Base-by-base conservation (phyloP, 2,888 invertebrate genomes). In the Eristalis intricaria region DNA sequence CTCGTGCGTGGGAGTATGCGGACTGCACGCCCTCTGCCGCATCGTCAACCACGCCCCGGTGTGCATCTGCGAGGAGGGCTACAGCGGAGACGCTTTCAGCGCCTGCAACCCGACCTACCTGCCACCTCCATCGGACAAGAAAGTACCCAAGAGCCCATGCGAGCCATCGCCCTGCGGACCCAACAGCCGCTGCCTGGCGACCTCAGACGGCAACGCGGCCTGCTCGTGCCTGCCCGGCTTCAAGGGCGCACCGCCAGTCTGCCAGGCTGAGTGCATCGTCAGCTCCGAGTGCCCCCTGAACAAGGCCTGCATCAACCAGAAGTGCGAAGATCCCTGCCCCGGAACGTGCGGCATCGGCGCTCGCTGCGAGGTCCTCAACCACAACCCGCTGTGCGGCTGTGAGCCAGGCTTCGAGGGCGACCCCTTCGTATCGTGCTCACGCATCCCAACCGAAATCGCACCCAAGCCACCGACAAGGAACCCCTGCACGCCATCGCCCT, bases 341-440 rank as follows among this genome's bases (percentile, higher is more conserved):
- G 96, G 96, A 64, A 96, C 96, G 82, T 97, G 97, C 91, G 97
- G 97, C 22, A 92, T 95, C 2, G 95, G 95, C 80, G 97, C 97
- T 0, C 93, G 95, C 58, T 98, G 98, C 91, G 94, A 95, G 68
- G 96, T 97, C 0, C 95, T 97, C 32, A 96, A 97, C 91, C 97
- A 98, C 91, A 97, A 97, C 92, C 97, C 97, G 3, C 95, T 97
- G 89, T 98, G 98, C 91, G 96, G 95, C 89, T 98, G 98, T 91
- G 95, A 96, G 40, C 93, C 94, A 23, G 96, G 95, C 43, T 95
- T 95, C 91, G 95, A 95, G 81, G 98, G 98, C 13, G 97, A 97
- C 95, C 97, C 98, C 64, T 97, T 97, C 90, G 94, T 95, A 13
- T 95, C 94, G 64, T 97, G 97, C 90, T 89, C 91, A 35, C 89